A percentile compares a stretch with the other conserved stretches of the same genome.
Conservation (phyloP, 2,888 invertebrate species). For the Ichneumoninae sp. region DNA sequence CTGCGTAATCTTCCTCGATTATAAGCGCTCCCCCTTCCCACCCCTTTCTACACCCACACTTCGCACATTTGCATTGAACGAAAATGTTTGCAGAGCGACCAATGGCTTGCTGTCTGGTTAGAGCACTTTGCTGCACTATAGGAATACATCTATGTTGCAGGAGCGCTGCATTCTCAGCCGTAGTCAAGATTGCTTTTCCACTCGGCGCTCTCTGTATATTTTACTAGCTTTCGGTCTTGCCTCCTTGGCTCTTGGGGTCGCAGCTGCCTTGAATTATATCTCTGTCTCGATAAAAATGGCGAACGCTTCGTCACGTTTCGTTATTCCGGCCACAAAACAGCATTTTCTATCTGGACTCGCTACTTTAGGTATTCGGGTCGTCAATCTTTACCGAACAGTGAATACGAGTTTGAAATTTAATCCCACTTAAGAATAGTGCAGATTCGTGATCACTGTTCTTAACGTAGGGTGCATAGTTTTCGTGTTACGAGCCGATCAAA, state of each 20-base stretch:
- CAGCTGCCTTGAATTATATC: slow-evolving; percentile 4
- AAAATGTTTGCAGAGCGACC: slow-evolving; percentile 76
- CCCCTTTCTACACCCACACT: slow-evolving; percentile 37
- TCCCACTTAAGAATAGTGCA: no score
- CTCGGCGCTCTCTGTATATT: slow-evolving; percentile 17
- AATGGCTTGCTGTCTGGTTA: slow-evolving; percentile 22
- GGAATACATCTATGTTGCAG: slow-evolving; percentile 18
- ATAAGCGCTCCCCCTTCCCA: slow-evolving; percentile 75
- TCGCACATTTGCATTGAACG: slow-evolving; percentile 79
- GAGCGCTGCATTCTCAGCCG: background rate
- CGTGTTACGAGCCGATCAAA: no score
- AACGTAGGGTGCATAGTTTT: no score
- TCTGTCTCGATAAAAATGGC: background rate
- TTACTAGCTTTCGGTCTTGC: slow-evolving; percentile 1
- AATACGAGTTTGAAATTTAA: no score
- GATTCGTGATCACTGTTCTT: no score
- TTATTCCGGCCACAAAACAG: slow-evolving; percentile 1
- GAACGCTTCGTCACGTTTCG: background rate
- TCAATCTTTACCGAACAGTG: no score
- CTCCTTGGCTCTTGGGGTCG: background rate
- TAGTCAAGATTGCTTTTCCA: slow-evolving; percentile 21
- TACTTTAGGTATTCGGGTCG: no score
- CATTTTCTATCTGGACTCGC: background rate
- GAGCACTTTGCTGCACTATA: slow-evolving; percentile 1
- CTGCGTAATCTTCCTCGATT: slow-evolving; percentile 81